A percentile compares a stretch with the other conserved stretches of the same genome.
phyloP scores from a whole-genome alignment of 2,113 vertebrate genomes.

The Hassar affinis region DNA sequence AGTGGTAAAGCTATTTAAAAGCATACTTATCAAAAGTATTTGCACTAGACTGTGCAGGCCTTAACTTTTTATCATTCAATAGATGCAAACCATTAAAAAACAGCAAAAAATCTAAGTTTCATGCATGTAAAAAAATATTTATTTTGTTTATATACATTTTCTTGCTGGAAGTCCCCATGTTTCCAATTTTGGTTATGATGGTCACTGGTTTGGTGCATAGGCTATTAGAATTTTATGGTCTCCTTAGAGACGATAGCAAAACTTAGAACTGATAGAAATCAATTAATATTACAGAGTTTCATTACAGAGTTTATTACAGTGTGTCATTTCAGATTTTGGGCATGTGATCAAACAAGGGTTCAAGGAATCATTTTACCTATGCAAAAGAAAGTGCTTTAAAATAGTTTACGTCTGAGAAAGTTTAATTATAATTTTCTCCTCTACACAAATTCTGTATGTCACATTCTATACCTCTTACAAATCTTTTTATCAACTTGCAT shows the following conservation, averaged over 20 bases:
- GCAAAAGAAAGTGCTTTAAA: background rate
- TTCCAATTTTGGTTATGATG: background rate
- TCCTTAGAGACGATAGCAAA: background rate
- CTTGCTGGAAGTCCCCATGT: background rate
- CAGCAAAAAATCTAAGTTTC: too few relatives aligned
- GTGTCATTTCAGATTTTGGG: background rate
- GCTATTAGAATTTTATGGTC: background rate
- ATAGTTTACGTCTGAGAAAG: constrained; percentile 9
- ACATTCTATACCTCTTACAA: constrained; percentile 47
- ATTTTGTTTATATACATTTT: too few relatives aligned
- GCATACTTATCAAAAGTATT: background rate
- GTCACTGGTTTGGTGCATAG: background rate
- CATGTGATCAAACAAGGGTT: background rate
- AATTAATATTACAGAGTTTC: background rate
- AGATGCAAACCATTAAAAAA: background rate
- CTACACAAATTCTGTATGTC: constrained; percentile 19
- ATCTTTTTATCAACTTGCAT: constrained; percentile 62
- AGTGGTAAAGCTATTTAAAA: background rate
- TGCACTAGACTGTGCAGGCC: background rate
- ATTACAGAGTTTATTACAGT: background rate
- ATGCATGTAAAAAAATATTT: too few relatives aligned
- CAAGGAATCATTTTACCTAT: background rate
- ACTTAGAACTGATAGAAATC: too few relatives aligned
- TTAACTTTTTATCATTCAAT: background rate
- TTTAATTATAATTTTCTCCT: constrained; percentile 5